Evolutionary conservation across 2,888 invertebrate genomes (phyloP).

Genomic region (Drosophila gaucha): DNA sequence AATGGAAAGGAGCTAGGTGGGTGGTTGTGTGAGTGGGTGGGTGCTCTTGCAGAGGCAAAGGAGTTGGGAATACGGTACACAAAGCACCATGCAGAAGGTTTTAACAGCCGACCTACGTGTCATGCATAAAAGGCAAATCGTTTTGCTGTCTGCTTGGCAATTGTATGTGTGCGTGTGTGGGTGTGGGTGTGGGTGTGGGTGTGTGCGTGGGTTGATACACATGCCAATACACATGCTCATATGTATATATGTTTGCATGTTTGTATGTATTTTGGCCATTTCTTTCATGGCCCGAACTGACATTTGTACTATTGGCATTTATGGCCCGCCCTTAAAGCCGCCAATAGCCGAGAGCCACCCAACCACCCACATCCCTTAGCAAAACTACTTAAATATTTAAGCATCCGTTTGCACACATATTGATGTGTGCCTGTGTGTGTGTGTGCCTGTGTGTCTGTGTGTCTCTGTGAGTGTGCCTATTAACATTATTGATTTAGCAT

Average conservation of each 20-base stretch:
- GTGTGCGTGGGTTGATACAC: conserved; percentile 5
- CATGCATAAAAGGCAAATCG: conserved; percentile 51
- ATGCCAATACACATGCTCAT: background rate
- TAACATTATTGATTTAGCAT: conserved; percentile 68
- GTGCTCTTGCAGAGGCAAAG: background rate
- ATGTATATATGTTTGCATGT: conserved; percentile 3
- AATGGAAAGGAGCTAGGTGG: background rate
- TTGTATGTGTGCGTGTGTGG: too few species aligned
- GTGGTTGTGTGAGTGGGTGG: background rate
- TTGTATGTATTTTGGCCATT: conserved; percentile 38
- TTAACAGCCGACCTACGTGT: conserved; percentile 54
- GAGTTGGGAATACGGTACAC: conserved; percentile 8
- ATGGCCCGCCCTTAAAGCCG: conserved; percentile 26
- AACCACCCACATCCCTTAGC: background rate
- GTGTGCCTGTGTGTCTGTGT: conserved; percentile 11
- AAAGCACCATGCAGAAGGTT: conserved; percentile 34
- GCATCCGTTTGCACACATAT: conserved; percentile 43
- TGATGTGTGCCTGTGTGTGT: conserved; percentile 1
- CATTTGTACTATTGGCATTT: conserved; percentile 51
- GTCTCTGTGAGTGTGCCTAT: conserved; percentile 22
- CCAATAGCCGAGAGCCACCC: background rate
- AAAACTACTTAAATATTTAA: conserved; percentile 55
- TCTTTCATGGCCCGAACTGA: conserved; percentile 39
- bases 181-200: conserved; percentile 6
- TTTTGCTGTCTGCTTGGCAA: conserved; percentile 9